These are phyloP conservation scores for Eulemur albifrons DNA, from an alignment of 2,797 vertebrate genomes.

Conservation along the genomic window DNA sequence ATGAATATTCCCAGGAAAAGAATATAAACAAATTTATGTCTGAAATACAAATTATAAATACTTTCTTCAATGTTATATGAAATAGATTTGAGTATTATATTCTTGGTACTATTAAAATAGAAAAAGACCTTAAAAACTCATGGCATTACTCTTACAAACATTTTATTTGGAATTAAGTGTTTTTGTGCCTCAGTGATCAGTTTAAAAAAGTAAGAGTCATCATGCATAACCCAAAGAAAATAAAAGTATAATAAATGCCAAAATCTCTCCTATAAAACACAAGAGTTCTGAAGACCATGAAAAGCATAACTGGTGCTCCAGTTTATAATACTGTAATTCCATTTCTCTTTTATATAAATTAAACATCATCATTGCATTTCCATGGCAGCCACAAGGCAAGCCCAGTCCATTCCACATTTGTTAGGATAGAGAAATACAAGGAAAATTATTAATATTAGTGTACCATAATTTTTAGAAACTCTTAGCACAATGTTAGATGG, in stretches of 20 bases:
- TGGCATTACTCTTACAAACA: background rate
- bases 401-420: background rate
- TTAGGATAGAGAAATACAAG: background rate
- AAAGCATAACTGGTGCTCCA: background rate
- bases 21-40: background rate
- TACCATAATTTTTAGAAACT: background rate
- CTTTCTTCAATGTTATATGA: background rate
- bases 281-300: background rate
- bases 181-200: background rate
- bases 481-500: background rate
- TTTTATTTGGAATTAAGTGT: conserved; percentile 10
- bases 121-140: conserved; percentile 19
- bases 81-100: background rate
- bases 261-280: background rate
- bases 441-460: background rate
- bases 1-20: background rate
- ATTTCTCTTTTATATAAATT: background rate
- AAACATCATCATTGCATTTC: background rate
- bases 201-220: background rate
- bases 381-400: background rate
- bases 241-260: background rate
- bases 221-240: background rate
- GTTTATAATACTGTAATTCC: background rate
- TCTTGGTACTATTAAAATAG: background rate
- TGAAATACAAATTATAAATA: background rate